Evolutionary conservation across 1,140 invertebrate species (phyloP).

Genomic region (Coenobita brevimanus): DNA sequence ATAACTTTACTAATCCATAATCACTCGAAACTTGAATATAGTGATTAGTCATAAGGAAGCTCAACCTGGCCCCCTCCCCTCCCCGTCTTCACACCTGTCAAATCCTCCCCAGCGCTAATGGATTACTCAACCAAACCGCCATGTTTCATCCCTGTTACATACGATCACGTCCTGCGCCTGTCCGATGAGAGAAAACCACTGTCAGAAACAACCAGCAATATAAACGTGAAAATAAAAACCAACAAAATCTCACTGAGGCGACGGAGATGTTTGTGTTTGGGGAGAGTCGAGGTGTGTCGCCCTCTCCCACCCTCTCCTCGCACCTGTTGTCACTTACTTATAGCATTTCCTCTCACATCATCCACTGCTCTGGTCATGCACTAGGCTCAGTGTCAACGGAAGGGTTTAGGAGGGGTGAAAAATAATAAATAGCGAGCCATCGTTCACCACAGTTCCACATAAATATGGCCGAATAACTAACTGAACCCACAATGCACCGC

Average conservation of each 20-base stretch:
- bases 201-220: background rate
- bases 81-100: conserved; percentile 38
- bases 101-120: background rate
- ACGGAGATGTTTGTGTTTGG: conserved; percentile 40
- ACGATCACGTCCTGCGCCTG: background rate
- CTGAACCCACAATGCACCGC: conserved; percentile 49
- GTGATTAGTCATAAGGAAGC: conserved; percentile 43
- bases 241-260: background rate
- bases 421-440: conserved; percentile 47
- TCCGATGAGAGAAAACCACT: background rate
- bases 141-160: background rate
- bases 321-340: conserved; percentile 47
- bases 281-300: background rate
- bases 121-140: background rate
- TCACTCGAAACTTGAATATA: background rate
- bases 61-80: conserved; percentile 8
- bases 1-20: background rate
- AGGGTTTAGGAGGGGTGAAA: conserved; percentile 33
- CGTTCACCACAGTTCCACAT: conserved; percentile 36
- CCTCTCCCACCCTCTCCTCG: background rate
- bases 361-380: conserved; percentile 19
- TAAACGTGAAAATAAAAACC: conserved; percentile 40
- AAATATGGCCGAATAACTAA: conserved; percentile 56
- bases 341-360: conserved; percentile 55
- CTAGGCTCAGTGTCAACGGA: conserved; percentile 29